Evolutionary conservation across 1,140 invertebrate species (phyloP), one percentile per base, ranked within the genome.

Genomic region (Drosophila azteca): DNA sequence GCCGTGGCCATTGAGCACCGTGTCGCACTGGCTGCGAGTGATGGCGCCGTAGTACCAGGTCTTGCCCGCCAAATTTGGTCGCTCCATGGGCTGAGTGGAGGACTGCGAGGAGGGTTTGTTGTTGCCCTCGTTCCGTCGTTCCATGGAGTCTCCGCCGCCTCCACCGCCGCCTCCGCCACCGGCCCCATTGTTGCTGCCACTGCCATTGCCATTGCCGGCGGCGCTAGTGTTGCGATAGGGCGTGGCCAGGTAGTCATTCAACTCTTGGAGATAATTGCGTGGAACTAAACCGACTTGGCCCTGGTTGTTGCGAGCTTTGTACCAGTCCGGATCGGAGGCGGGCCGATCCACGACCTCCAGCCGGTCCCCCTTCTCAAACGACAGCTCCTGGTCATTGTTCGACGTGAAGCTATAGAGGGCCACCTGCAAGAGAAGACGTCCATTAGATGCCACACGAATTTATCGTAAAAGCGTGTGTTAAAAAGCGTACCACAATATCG

Each of bases 1-100:
- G 20, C 97, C 99, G 92, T 97, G 96, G 84, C 97, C 96, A 93
- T 97, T 98, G 75, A 99, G 94, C 85, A 99, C 93, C 72, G 95
- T 95, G 93, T 99, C 99, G 93, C 98, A 99, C 91, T 99, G 97
- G 72, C 96, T 96, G 74, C 99, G 94, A 20, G 97, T 97, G 79
- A 99, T 98, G 80, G 95, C 95, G 35, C 99, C 99, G 93, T 97
- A 99, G 92, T 99, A 99, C 99, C 99, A 99, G 13, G 95, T 94
- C 92, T 97, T 97, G 41, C 95, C 95, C 61, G 94, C 92, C 54
- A 96, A 93, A 92, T 95, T 95, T 26, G 95, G 95, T 70, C 95
- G 93, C 70, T 96, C 95, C 35, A 90, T 84, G 44, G 89, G 88
- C 82, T 85, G 81, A 46, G 80, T 61, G 45, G 79, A 68, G 50